A percentile compares a stretch with the other conserved stretches of the same genome.
These are phyloP conservation scores for Lasioglossum oenotherae DNA, from an alignment of 2,888 invertebrate species.

Conservation along the genomic window DNA sequence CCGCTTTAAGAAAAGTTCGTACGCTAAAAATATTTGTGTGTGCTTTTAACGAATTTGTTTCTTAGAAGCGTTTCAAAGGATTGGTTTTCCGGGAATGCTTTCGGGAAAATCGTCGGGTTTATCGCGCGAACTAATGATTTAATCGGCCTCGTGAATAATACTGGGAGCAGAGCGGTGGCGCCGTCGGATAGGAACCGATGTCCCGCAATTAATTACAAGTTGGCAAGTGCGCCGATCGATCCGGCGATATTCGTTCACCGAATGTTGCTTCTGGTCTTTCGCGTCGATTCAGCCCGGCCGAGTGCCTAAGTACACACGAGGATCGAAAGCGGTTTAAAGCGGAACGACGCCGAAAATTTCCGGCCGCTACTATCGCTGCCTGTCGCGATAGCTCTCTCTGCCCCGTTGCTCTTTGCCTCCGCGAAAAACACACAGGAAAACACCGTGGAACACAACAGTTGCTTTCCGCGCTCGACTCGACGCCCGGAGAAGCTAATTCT, in stretches of 20 bases:
- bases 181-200: slow-evolving; percentile 40
- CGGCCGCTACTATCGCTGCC: neutral
- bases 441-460: neutral
- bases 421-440: slow-evolving; percentile 3
- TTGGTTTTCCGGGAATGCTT: neutral
- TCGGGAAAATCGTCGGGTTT: neutral
- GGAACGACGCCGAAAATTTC: slow-evolving; percentile 36
- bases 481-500: neutral
- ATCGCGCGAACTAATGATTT: slow-evolving; percentile 8
- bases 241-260: slow-evolving; percentile 43
- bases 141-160: slow-evolving; percentile 22
- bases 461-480: neutral
- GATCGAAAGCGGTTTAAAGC: slow-evolving; percentile 55
- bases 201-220: slow-evolving; percentile 62
- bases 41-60: no score
- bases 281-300: slow-evolving; percentile 30
- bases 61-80: neutral
- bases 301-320: slow-evolving; percentile 41
- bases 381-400: neutral
- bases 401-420: neutral
- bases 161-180: slow-evolving; percentile 20
- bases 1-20: neutral
- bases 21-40: no score
- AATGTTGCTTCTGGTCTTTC: slow-evolving; percentile 49
- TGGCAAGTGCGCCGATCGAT: slow-evolving; percentile 48